A percentile compares a stretch with the other conserved stretches of the same genome.
Conservation (phyloP, 2,113 vertebrate genomes). For the Microcebus murinus region DNA sequence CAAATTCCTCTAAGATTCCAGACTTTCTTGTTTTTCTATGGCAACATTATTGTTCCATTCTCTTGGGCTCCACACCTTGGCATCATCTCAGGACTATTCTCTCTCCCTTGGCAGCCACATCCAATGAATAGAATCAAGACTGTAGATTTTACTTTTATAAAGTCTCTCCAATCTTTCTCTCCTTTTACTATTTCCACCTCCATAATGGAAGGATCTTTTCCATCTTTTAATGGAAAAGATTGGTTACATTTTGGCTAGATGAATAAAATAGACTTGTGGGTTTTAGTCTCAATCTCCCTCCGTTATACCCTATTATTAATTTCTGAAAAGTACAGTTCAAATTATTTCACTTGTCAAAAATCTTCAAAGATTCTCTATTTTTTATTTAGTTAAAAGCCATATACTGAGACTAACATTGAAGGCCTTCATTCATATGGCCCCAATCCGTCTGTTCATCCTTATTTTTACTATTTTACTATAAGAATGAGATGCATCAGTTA, state of each 20-base stretch:
- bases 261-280: not conserved
- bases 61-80: constrained; percentile 7
- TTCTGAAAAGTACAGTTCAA: not conserved
- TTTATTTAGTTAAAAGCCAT: constrained; percentile 20
- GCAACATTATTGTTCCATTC: constrained; percentile 41
- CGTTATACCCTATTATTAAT: not conserved
- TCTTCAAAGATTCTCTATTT: not conserved
- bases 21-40: constrained; percentile 38
- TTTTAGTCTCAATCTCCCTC: not conserved
- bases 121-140: not conserved
- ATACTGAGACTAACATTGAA: not conserved
- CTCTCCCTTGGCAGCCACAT: not conserved
- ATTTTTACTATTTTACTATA: not conserved
- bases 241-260: constrained; percentile 22
- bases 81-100: not conserved
- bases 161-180: not conserved
- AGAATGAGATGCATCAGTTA: not conserved
- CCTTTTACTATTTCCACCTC: not conserved
- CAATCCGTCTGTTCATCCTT: not conserved
- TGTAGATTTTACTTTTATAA: not conserved
- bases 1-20: constrained; percentile 22
- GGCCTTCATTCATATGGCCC: not conserved
- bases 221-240: not conserved
- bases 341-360: constrained; percentile 41
- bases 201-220: not conserved